Conservation (phyloP, 2,888 invertebrate genomes). For the Agrotis ipsilon region DNA sequence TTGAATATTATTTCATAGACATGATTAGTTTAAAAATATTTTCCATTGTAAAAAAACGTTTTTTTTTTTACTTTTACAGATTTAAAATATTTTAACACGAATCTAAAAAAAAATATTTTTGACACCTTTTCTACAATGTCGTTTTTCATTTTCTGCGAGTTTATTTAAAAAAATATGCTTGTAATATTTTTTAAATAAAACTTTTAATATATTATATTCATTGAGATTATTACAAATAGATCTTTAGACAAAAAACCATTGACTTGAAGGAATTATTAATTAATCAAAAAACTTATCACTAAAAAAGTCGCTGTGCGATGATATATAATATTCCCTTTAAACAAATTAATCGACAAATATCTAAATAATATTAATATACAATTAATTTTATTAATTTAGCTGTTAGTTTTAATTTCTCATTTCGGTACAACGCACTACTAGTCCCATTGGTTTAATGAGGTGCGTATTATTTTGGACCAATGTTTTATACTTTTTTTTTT, state of each 20-base stretch:
- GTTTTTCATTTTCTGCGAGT: background rate
- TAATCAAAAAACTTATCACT: conserved; percentile 42
- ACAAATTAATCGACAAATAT: conserved; percentile 46
- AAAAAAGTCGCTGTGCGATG: conserved; percentile 53
- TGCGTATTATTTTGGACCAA: conserved; percentile 53
- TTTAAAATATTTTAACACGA: background rate
- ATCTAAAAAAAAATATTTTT: background rate
- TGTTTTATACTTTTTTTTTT: conserved; percentile 44
- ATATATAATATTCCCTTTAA: conserved; percentile 34
- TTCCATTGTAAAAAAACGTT: no score
- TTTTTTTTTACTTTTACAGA: no score
- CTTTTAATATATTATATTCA: no score
- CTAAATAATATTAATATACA: conserved; percentile 6
- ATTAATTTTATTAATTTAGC: conserved; percentile 57
- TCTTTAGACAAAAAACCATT: conserved; percentile 38
- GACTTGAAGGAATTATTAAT: conserved; percentile 34
- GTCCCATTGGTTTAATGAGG: conserved; percentile 64
- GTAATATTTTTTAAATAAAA: no score
- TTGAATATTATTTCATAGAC: no score
- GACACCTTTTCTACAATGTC: background rate
- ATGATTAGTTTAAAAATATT: no score
- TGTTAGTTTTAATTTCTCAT: conserved; percentile 53
- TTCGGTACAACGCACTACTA: conserved; percentile 70
- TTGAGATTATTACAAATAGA: conserved; percentile 1
- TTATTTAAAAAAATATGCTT: background rate